These are phyloP conservation scores for Eriocheir sinensis DNA, from an alignment of 1,140 invertebrate species.

Conservation along the genomic window DNA sequence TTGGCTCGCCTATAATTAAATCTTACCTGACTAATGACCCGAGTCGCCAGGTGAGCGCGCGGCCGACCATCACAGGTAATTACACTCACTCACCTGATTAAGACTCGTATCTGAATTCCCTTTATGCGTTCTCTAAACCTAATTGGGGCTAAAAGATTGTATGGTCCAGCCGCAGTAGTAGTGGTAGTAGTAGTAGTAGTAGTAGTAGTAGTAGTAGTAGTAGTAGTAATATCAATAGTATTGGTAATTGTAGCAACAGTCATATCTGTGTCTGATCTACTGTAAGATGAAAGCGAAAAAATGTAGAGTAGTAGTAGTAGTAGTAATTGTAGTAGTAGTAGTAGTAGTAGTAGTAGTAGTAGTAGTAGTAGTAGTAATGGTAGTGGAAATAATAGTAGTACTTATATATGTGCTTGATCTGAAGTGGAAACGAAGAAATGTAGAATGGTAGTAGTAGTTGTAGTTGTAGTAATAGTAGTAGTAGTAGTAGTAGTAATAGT, in stretches of 20 bases:
- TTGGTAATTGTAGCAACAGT: background rate
- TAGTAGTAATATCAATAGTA: background rate
- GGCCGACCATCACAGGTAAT: background rate
- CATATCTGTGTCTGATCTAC: too few species aligned
- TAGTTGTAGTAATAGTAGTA: background rate
- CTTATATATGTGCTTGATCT: too few species aligned
- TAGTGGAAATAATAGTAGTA: background rate
- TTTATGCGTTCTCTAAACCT: too few species aligned
- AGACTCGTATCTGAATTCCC: too few species aligned
- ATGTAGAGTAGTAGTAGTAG: too few species aligned
- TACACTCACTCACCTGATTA: background rate
- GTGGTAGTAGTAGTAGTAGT: background rate
- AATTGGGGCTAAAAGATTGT: background rate
- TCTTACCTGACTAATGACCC: background rate
- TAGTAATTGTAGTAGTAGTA: background rate
- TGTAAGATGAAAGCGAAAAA: too few species aligned
- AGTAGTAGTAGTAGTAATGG: background rate
- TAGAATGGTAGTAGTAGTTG: background rate
- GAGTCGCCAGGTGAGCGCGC: background rate
- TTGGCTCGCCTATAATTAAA: constrained; percentile 25
- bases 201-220: constrained; percentile 24
- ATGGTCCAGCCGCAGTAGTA: background rate
- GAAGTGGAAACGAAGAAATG: too few species aligned
- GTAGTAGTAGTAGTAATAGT: background rate
- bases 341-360: background rate